Percentiles rank a stretch among this genome's conserved stretches.
These are phyloP conservation scores for Cheiracanthium punctorium DNA, from an alignment of 2,888 invertebrate genomes.

Conservation along the genomic window DNA sequence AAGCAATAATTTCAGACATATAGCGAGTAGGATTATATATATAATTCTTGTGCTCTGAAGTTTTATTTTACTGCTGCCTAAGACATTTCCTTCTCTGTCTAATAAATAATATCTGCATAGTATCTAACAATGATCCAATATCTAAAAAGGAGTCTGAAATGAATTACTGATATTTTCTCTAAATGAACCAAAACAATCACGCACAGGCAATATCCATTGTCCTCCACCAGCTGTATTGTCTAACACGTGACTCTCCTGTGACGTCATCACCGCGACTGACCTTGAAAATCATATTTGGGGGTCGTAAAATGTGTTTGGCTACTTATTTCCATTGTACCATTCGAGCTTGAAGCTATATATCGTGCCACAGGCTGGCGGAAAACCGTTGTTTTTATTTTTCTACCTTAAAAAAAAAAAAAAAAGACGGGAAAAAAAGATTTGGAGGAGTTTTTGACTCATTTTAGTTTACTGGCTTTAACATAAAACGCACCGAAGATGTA, in stretches of 20 bases:
- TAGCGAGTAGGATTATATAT: too few relatives aligned
- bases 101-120: background rate
- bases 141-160: background rate
- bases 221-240: conserved; percentile 30
- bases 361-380: background rate
- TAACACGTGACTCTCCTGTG: conserved; percentile 7
- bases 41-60: background rate
- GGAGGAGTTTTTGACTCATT: too few relatives aligned
- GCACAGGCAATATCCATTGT: background rate
- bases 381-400: background rate
- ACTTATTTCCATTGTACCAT: conserved; percentile 44
- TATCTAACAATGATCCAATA: background rate
- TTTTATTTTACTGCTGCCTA: background rate
- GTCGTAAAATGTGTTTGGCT: conserved; percentile 40
- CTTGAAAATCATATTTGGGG: conserved; percentile 23
- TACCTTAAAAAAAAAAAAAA: too few relatives aligned
- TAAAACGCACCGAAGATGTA: too few relatives aligned
- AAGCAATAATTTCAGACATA: too few relatives aligned
- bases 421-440: too few relatives aligned
- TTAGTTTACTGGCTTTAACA: too few relatives aligned
- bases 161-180: background rate
- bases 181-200: conserved; percentile 7
- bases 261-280: conserved; percentile 33
- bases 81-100: background rate
- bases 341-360: conserved; percentile 48